These are phyloP conservation scores for Ochropacha duplaris DNA, from an alignment of 2,888 invertebrate genomes.

Conservation along the genomic window DNA sequence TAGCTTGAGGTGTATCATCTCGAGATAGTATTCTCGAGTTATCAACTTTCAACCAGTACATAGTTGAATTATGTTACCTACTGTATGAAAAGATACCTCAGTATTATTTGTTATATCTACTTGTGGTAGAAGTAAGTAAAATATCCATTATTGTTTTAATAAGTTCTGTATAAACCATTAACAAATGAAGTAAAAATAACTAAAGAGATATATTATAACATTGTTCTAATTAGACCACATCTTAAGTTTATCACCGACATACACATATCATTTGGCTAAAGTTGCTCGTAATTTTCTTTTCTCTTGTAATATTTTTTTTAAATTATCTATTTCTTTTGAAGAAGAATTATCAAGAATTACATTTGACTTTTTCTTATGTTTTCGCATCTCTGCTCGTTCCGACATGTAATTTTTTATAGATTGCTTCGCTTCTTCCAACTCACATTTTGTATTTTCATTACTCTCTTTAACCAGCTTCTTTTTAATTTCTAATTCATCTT, in stretches of 20 bases:
- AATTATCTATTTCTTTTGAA: slow-evolving; percentile 69
- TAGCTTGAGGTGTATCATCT: slow-evolving; percentile 19
- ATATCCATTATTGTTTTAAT: neutral
- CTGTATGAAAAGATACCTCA: too few relatives aligned
- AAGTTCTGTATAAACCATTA: neutral
- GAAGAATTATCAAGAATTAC: slow-evolving; percentile 28
- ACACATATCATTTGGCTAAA: slow-evolving; percentile 26
- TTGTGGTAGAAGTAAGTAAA: neutral
- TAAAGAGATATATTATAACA: slow-evolving; percentile 17
- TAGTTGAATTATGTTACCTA: neutral
- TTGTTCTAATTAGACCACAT: neutral
- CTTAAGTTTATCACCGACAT: slow-evolving; percentile 14
- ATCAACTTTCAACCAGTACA: neutral
- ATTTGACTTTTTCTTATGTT: slow-evolving; percentile 50
- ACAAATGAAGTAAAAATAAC: slow-evolving; percentile 18
- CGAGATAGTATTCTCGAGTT: neutral
- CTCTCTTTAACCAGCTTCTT: slow-evolving; percentile 65
- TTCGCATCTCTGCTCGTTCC: slow-evolving; percentile 52
- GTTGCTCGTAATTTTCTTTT: slow-evolving; percentile 65
- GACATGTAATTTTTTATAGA: slow-evolving; percentile 62
- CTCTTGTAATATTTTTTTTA: slow-evolving; percentile 75
- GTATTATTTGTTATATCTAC: neutral
- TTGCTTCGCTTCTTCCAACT: slow-evolving; percentile 72
- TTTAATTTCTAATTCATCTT: slow-evolving; percentile 79
- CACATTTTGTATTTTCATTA: slow-evolving; percentile 67